Base-by-base conservation (phyloP, 53 echinoderm and acorn worm species). In the Pentamera pediparva region DNA sequence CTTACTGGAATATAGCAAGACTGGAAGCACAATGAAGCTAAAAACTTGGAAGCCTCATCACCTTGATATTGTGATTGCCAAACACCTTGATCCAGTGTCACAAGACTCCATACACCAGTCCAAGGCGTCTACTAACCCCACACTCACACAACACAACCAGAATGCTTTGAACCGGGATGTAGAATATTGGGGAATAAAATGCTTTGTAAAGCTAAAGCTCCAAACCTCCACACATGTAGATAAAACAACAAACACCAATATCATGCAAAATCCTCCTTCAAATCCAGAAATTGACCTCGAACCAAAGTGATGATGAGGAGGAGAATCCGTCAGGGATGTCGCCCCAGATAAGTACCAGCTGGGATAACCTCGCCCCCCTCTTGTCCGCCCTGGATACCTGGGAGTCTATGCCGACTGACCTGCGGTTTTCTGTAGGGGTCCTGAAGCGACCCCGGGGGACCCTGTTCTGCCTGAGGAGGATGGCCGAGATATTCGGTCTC, bases 401-500 rank as follows among this genome's bases (percentile, higher is more conserved):
- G 67, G 41, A 40, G 67, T 39, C 43, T 67, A 27, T 43, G 30
- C 25, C 39, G 30, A 8, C 43, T 11, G 28, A 67, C 15, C 18
- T 28, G 28, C 6, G 28, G 28, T 41, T 39, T 30, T 28, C 26
- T 24, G 45, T 11, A 43, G 10, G 17, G 45, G 45, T 12, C 47
- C 45, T 67, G 25, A 67, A 41, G n/a, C 21, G 45, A 43, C 43
- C 67, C 18, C 41, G 29, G 29, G 45, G 45, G 4, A 41, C 38
- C 28, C 41, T 29, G 21, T 67, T 26, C 41, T 67, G 67, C 67
- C 30, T 67, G 45, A 40, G 29, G 22, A 40, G 45, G 21, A 40
- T 67, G 4, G 40, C 67, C 13, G 67, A 67, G 45, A 41, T 67
- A 37, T 41, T 67, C 45, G 67, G 67, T 26, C 41, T 67, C 11